Conservation (phyloP, 2,113 vertebrate species). For the Nyctereutes procyonoides region DNA sequence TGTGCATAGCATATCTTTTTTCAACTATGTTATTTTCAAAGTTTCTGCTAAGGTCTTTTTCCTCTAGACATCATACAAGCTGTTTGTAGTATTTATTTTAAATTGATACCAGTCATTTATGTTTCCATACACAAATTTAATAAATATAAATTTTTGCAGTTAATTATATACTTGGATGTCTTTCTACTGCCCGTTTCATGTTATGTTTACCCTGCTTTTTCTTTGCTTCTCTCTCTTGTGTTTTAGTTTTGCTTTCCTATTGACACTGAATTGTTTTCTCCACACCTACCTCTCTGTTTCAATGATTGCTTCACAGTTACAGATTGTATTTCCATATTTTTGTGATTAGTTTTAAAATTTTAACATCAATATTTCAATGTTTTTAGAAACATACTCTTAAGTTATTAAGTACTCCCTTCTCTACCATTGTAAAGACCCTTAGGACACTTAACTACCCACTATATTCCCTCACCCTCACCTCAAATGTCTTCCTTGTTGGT, state of each 20-base stretch:
- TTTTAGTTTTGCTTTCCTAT: neutral
- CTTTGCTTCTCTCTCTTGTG: neutral
- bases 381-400: neutral
- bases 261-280: neutral
- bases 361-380: neutral
- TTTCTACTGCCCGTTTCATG: neutral
- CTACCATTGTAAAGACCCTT: neutral
- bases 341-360: neutral
- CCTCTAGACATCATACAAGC: neutral
- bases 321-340: neutral
- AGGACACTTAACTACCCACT: neutral
- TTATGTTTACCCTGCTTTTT: neutral
- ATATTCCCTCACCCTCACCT: rapidly evolving
- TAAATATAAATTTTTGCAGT: neutral
- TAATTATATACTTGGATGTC: neutral
- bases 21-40: neutral
- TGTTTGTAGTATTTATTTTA: neutral
- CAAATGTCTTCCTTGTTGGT: neutral
- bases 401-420: neutral
- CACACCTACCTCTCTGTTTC: neutral
- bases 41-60: neutral
- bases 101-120: neutral
- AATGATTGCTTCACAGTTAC: neutral
- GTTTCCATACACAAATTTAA: neutral
- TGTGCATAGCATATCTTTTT: neutral